Conservation (phyloP, 1,140 invertebrate genomes). For the Drosophila funebris region DNA sequence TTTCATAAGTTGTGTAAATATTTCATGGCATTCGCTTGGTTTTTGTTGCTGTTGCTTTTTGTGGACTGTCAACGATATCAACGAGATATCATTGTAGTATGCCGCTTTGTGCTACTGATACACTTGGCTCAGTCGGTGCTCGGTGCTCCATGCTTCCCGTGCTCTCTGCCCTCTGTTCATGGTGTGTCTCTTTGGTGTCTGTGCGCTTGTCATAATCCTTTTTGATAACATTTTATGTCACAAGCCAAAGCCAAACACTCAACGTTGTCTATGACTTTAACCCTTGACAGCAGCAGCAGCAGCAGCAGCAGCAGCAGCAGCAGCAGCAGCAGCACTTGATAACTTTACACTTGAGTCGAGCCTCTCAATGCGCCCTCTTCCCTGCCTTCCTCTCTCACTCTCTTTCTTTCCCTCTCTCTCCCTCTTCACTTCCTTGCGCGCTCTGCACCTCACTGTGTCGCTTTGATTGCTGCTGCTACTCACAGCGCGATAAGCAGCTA, state of each 20-base stretch:
- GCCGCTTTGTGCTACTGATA: conserved; percentile 67
- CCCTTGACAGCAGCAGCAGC: conserved; percentile 54
- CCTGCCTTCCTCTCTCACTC: background rate
- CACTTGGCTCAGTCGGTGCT: conserved; percentile 33
- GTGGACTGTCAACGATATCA: conserved; percentile 43
- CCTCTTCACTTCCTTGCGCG: background rate
- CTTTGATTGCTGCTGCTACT: conserved; percentile 40
- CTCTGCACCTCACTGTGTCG: background rate
- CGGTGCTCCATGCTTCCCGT: background rate
- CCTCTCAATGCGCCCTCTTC: background rate
- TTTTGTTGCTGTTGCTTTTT: conserved; percentile 23
- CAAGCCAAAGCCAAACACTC: conserved; percentile 76
- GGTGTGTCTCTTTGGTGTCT: conserved; percentile 13
- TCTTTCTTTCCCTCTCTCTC: background rate
- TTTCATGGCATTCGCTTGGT: conserved; percentile 36
- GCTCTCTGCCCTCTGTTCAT: background rate
- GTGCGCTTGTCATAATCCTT: conserved; percentile 74
- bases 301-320: conserved; percentile 34
- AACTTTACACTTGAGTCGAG: conserved; percentile 69
- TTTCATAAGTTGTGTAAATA: conserved; percentile 50
- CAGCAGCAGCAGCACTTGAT: conserved; percentile 65
- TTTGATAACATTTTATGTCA: conserved; percentile 80
- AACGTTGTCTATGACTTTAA: conserved; percentile 75
- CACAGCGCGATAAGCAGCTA: conserved; percentile 78
- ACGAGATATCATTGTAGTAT: conserved; percentile 26